A percentile compares a stretch with the other conserved stretches of the same genome.
phyloP scores from a whole-genome alignment of 2,797 vertebrate species.

The Hyperoplus lanceolatus region DNA sequence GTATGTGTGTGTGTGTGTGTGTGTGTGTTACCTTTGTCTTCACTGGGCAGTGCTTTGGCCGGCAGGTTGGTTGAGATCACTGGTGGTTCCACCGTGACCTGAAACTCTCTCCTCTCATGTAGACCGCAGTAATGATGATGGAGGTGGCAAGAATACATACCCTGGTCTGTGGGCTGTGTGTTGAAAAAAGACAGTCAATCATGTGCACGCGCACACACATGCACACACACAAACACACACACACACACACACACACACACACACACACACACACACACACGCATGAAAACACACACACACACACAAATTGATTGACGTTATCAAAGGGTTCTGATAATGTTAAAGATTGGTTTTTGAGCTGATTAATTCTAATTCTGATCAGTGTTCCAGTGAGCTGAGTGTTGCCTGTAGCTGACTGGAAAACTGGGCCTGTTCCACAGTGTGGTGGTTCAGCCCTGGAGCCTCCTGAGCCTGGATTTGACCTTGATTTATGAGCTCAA shows the following conservation, averaged over 20 bases:
- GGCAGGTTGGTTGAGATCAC: constrained; percentile 64
- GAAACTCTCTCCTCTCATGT: constrained; percentile 93
- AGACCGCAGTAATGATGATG: constrained; percentile 98
- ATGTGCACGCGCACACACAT: not conserved
- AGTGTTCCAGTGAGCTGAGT: constrained; percentile 10
- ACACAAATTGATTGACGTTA: not conserved
- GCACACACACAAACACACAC: not conserved
- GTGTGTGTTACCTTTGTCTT: constrained; percentile 74
- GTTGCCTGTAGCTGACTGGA: constrained; percentile 22
- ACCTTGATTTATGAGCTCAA: constrained; percentile 37
- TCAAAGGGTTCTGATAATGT: not conserved
- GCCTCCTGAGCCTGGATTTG: constrained; percentile 16
- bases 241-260: not conserved
- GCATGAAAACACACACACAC: not conserved
- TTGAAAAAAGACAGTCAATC: not conserved
- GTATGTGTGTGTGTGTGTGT: constrained; percentile 35
- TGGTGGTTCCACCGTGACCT: constrained; percentile 82
- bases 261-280: not conserved
- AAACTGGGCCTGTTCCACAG: constrained; percentile 2
- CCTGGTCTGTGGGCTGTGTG: constrained; percentile 86
- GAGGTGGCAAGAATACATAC: constrained; percentile 96
- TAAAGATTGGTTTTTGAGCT: not conserved
- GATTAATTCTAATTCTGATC: too few species aligned
- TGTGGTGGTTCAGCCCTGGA: not conserved
- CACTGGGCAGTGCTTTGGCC: constrained; percentile 71